Evolutionary conservation across 2,888 invertebrate species (phyloP).

Genomic region (Pyrgus malvae): DNA sequence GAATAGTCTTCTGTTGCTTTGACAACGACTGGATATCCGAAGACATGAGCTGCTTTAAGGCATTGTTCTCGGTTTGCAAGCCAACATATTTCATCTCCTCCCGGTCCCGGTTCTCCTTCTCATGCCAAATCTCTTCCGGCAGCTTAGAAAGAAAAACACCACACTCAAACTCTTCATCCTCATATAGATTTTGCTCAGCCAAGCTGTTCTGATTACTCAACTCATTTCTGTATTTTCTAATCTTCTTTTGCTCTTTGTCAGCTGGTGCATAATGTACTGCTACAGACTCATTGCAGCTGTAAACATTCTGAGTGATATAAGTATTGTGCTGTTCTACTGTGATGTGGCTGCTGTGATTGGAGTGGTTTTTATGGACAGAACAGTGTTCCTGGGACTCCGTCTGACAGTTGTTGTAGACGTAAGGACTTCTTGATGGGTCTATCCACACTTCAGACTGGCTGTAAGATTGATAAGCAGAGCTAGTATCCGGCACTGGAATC

Average conservation of each 20-base stretch:
- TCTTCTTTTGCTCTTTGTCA: constrained; percentile 49
- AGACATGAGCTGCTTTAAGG: constrained; percentile 69
- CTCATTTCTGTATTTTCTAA: constrained; percentile 43
- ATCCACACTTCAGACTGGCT: constrained; percentile 68
- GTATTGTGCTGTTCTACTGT: constrained; percentile 64
- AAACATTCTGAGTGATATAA: constrained; percentile 65
- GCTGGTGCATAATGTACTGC: constrained; percentile 42
- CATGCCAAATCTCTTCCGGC: constrained; percentile 58
- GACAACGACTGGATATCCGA: constrained; percentile 57
- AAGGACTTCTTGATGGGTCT: constrained; percentile 62
- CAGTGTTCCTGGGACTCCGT: constrained; percentile 44
- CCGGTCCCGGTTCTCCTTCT: constrained; percentile 48
- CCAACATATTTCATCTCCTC: constrained; percentile 51
- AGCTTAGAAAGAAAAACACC: constrained; percentile 59
- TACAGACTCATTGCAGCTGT: constrained; percentile 52
- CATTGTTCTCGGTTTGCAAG: constrained; percentile 54
- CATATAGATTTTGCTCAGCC: constrained; percentile 43
- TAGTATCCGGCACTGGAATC: constrained; percentile 31
- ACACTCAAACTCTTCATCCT: constrained; percentile 62
- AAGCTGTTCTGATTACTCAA: constrained; percentile 32
- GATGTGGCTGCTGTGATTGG: constrained; percentile 48
- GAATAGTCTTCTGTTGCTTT: constrained; percentile 64
- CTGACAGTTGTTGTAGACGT: constrained; percentile 60
- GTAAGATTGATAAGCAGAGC: constrained; percentile 34
- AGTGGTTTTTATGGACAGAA: no score